Evolutionary conservation across 1,140 invertebrate species (phyloP).

Genomic region (Listronotus bonariensis): DNA sequence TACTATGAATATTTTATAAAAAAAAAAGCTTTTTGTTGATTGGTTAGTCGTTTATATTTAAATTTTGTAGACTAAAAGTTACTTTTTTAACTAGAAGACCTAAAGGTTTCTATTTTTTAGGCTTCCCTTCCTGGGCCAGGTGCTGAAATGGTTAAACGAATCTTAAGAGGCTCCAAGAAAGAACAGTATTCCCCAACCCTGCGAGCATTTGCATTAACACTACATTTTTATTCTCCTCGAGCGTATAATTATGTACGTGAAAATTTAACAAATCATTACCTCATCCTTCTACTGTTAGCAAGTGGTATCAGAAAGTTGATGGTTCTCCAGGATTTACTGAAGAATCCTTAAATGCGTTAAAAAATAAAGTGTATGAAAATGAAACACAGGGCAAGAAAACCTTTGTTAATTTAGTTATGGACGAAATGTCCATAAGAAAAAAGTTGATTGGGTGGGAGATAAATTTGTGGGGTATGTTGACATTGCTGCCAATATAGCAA

Average conservation of each 20-base stretch:
- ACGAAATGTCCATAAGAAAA: slow-evolving; percentile 54
- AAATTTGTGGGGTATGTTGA: slow-evolving; percentile 50
- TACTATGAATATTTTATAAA: too few species aligned
- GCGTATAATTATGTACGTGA: slow-evolving; percentile 37
- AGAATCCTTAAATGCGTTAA: slow-evolving; percentile 51
- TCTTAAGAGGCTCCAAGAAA: background rate
- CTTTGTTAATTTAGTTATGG: slow-evolving; percentile 47
- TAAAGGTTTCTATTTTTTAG: background rate
- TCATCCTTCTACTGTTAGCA: slow-evolving; percentile 51
- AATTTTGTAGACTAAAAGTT: too few species aligned
- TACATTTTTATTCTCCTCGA: slow-evolving; percentile 37
- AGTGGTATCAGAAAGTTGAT: slow-evolving; percentile 53
- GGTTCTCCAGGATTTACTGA: slow-evolving; percentile 53
- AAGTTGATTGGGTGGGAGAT: slow-evolving; percentile 48
- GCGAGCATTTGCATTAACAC: slow-evolving; percentile 34
- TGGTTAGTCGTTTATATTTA: too few species aligned
- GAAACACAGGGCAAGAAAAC: slow-evolving; percentile 5
- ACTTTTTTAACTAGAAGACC: too few species aligned
- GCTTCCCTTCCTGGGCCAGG: slow-evolving; percentile 9
- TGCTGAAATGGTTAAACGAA: background rate
- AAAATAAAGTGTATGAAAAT: slow-evolving; percentile 37
- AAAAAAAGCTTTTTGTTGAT: too few species aligned
- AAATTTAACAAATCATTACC: slow-evolving; percentile 41
- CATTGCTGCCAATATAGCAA: slow-evolving; percentile 42
- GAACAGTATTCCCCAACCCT: slow-evolving; percentile 16